Conservation (phyloP, 2,113 vertebrate genomes). For the Todiramphus chloris region DNA sequence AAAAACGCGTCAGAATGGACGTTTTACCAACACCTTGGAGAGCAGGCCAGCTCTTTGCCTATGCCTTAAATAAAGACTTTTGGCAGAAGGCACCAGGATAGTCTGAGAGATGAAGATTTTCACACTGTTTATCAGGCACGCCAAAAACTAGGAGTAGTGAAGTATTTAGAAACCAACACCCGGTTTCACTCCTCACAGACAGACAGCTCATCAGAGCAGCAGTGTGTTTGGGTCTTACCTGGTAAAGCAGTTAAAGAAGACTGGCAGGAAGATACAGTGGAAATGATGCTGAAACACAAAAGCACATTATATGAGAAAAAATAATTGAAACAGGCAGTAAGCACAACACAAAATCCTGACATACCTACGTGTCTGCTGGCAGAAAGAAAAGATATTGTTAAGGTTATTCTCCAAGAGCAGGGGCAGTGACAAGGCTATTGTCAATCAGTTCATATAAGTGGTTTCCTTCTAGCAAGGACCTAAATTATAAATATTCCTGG, state of each 20-base stretch:
- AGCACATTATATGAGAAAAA: neutral
- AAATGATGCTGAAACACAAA: neutral
- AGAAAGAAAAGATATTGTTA: neutral
- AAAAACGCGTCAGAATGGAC: neutral
- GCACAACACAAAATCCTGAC: neutral
- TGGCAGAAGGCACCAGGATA: neutral
- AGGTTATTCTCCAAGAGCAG: neutral
- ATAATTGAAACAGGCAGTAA: neutral
- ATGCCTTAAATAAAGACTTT: fast-evolving
- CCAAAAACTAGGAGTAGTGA: neutral
- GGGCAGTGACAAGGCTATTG: neutral
- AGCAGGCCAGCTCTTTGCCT: neutral
- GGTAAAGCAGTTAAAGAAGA: neutral
- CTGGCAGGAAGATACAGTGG: neutral
- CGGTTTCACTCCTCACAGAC: neutral
- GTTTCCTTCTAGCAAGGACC: neutral
- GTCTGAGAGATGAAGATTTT: neutral
- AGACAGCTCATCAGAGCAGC: fast-evolving
- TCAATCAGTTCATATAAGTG: neutral
- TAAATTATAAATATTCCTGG: neutral
- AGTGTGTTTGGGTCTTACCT: too few species aligned
- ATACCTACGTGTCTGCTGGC: neutral
- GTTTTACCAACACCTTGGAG: fast-evolving
- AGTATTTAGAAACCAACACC: neutral
- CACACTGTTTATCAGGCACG: fast-evolving